Evolutionary conservation across 2,888 invertebrate species (phyloP), one percentile per base, ranked within the genome.

Genomic region (Watsonalla cultraria): DNA sequence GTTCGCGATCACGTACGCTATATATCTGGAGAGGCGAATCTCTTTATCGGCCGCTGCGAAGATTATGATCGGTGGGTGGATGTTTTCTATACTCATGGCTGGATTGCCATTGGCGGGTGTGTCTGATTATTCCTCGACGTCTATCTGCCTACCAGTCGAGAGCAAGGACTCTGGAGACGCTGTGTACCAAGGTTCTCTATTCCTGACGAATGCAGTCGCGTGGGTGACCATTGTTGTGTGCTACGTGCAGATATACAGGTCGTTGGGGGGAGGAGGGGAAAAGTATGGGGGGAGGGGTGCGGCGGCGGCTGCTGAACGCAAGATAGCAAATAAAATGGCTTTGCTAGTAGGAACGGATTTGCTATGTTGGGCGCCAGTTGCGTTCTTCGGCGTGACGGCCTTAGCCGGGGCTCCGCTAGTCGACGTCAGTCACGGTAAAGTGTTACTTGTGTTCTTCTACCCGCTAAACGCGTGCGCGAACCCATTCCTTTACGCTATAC

Each of bases 401-500:
- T 86, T 97, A 45, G 94, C 96, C 0, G 97, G 97, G 0, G 94
- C 92, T 65, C 96, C 97, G 0, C 83, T 97, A 59, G 96, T 98
- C 47, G 95, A 96, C 66, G 94, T 97, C 0, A 94, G 95, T 7
- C 93, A 94, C 68, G 95, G 95, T 0, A 95, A 95, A 82, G 94
- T 98, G 51, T 86, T 97, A 9, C 85, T 97, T 57, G 97, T 98
- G 7, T 97, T 98, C 78, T 97, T 98, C 77, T 96, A 97, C 77
- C 98, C 98, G 0, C 85, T 98, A 58, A 98, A 98, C 83, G 96
- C 97, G 0, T 97, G 97, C 77, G 96, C 97, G 45, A 97, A 98
- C 86, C 98, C 98, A 0, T 97, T 97, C 88, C 87, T 98, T 5
- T 98, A 98, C 82, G 97, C 97, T 14, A 96, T 98, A 64, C 90